Conservation (phyloP, 2,888 invertebrate genomes). For the Sericinus montela region DNA sequence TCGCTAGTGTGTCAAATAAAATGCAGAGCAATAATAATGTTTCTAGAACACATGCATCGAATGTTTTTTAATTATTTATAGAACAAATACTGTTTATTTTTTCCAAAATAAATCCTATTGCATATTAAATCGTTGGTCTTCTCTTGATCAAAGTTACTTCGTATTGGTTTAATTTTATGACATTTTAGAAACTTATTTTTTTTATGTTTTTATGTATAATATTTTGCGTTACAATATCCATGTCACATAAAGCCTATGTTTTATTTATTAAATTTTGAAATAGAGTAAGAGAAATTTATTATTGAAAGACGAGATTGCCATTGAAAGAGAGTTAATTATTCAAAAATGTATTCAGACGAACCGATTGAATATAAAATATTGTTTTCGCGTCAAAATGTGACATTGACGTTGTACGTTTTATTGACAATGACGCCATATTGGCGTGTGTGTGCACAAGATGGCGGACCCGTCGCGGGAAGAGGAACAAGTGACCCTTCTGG, state of each 20-base stretch:
- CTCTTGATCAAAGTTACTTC: slow-evolving; percentile 37
- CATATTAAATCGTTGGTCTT: slow-evolving; percentile 50
- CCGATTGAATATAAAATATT: too few species aligned
- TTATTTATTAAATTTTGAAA: too few species aligned
- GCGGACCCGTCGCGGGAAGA: slow-evolving; percentile 97
- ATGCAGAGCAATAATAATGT: too few species aligned
- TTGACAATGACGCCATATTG: slow-evolving; percentile 78
- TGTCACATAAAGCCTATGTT: slow-evolving; percentile 41
- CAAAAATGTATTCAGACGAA: too few species aligned
- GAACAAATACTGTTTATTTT: too few species aligned
- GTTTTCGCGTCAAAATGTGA: slow-evolving; percentile 43
- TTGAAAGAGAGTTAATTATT: too few species aligned
- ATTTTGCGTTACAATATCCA: slow-evolving; percentile 45
- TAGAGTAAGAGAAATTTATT: too few species aligned
- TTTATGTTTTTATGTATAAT: slow-evolving; percentile 24
- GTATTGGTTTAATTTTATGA: slow-evolving; percentile 7
- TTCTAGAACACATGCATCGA: too few species aligned
- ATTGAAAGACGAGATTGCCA: too few species aligned
- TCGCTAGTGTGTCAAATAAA: slow-evolving; percentile 22
- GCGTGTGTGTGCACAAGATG: slow-evolving; percentile 89
- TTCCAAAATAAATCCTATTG: too few species aligned
- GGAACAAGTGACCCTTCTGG: slow-evolving; percentile 96
- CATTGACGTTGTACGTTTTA: slow-evolving; percentile 85
- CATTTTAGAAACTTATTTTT: slow-evolving; percentile 10
- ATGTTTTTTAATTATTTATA: too few species aligned